Conservation (phyloP, 2,797 vertebrate species). For the Rhabdophis nuchalis region DNA sequence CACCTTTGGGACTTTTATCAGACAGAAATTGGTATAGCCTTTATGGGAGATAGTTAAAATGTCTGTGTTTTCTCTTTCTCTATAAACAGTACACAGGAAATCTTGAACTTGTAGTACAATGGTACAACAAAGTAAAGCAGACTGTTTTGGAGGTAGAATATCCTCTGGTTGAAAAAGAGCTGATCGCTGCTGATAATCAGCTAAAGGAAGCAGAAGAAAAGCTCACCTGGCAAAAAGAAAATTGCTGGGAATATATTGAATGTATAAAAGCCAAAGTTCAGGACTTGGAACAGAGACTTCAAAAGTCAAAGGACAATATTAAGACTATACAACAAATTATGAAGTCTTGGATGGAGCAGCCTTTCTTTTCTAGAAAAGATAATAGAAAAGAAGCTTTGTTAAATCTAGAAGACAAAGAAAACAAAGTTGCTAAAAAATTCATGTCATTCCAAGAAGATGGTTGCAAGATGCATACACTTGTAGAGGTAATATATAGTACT, state of each 20-base stretch:
- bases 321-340: constrained; percentile 69
- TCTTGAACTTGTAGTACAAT: constrained; percentile 75
- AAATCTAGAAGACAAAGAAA: constrained; percentile 73
- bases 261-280: constrained; percentile 61
- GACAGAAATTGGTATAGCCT: rapidly evolving
- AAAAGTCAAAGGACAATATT: constrained; percentile 72
- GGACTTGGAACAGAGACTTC: constrained; percentile 68
- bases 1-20: background rate
- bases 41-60: background rate
- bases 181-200: constrained; percentile 68
- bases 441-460: constrained; percentile 71
- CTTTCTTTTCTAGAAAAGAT: constrained; percentile 76
- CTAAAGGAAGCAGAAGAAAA: constrained; percentile 67
- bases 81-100: constrained; percentile 68
- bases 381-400: constrained; percentile 72
- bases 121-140: constrained; percentile 78
- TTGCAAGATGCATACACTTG: constrained; percentile 70
- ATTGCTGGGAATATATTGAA: constrained; percentile 74
- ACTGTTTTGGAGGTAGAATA: constrained; percentile 77
- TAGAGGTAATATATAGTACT: constrained; percentile 68
- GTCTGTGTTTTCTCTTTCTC: background rate
- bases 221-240: constrained; percentile 71
- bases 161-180: constrained; percentile 71
- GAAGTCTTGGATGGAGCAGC: constrained; percentile 73
- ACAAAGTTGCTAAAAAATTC: constrained; percentile 72